These are phyloP conservation scores for Lontra canadensis DNA, from an alignment of 2,113 vertebrate species.

Conservation along the genomic window DNA sequence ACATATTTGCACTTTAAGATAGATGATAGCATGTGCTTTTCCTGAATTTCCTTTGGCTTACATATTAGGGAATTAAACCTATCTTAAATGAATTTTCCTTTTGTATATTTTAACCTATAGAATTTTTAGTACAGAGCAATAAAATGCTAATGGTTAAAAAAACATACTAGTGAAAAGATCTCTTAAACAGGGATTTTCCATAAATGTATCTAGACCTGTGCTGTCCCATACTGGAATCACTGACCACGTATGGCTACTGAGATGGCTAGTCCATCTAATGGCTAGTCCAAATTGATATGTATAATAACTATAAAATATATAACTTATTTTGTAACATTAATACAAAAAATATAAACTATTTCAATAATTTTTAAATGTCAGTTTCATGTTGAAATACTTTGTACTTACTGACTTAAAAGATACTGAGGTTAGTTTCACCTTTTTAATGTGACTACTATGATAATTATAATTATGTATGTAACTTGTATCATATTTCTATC, in stretches of 20 bases:
- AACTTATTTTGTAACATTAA: not conserved
- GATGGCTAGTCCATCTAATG: not conserved
- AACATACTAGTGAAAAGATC: not conserved
- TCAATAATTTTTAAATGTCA: constrained; percentile 17
- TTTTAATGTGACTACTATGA: not conserved
- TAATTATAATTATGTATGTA: not conserved
- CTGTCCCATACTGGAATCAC: not conserved
- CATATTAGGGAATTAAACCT: not conserved
- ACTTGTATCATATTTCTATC: not conserved
- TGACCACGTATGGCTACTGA: not conserved
- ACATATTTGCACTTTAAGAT: constrained; percentile 39
- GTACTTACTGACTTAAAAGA: not conserved
- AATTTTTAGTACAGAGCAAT: constrained; percentile 30
- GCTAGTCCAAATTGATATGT: not conserved
- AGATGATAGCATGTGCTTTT: not conserved
- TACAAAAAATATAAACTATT: not conserved
- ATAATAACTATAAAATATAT: not conserved
- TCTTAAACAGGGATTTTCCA: constrained; percentile 4
- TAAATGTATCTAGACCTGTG: not conserved
- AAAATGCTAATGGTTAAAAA: constrained; percentile 22
- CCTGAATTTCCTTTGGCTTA: constrained; percentile 43
- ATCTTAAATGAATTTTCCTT: not conserved
- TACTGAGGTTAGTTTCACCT: constrained; percentile 18
- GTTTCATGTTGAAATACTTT: constrained; percentile 16
- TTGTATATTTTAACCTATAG: constrained; percentile 1